Conservation (phyloP, 1,140 invertebrate species). For the Fragariocoptes setiger region DNA sequence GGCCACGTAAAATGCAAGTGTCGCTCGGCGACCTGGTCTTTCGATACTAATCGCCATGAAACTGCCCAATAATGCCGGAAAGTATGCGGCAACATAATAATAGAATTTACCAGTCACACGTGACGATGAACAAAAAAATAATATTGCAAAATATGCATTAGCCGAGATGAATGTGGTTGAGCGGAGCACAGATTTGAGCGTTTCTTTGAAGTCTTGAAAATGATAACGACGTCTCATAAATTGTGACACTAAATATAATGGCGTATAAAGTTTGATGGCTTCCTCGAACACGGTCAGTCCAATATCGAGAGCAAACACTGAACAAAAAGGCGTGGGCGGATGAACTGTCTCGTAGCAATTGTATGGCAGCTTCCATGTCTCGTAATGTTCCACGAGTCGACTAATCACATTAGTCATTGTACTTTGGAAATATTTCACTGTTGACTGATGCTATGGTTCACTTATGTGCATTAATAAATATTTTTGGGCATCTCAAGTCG, state of each 20-base stretch:
- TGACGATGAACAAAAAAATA: not conserved
- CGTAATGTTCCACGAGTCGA: too few relatives aligned
- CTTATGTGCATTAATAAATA: too few relatives aligned
- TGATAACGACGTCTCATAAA: not conserved
- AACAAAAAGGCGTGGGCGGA: slow-evolving; percentile 26
- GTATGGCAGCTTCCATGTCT: slow-evolving; percentile 18
- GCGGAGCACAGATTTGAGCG: not conserved
- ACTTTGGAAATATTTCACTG: too few relatives aligned
- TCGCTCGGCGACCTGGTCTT: slow-evolving; percentile 29
- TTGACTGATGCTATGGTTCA: too few relatives aligned
- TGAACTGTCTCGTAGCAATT: slow-evolving; percentile 37
- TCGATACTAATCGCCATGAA: slow-evolving; percentile 23
- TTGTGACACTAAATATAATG: not conserved
- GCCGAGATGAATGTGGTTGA: not conserved
- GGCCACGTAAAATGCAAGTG: slow-evolving; percentile 39
- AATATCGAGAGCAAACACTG: not conserved
- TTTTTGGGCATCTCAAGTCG: too few relatives aligned
- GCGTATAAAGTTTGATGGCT: slow-evolving; percentile 1
- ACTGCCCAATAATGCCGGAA: too few relatives aligned
- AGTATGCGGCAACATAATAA: too few relatives aligned
- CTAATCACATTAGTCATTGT: too few relatives aligned
- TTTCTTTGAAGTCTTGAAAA: not conserved
- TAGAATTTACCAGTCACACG: slow-evolving; percentile 2
- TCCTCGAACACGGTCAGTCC: not conserved
- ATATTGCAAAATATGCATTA: not conserved